phyloP scores from a whole-genome alignment of 2,888 invertebrate species.

The Helicoverpa assulta region DNA sequence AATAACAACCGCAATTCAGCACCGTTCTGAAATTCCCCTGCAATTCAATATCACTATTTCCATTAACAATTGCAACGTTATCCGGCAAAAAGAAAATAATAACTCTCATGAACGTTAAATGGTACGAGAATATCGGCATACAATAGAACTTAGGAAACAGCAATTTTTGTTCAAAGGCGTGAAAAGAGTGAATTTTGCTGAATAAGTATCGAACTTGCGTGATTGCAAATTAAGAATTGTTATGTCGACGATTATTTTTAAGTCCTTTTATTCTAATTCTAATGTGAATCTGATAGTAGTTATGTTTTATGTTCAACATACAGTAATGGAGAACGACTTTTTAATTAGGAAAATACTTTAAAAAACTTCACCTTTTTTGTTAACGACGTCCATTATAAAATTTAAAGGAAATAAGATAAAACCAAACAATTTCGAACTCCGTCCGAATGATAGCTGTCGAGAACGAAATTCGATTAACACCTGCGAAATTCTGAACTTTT shows the following conservation, averaged over 20 bases:
- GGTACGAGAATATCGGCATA: not conserved
- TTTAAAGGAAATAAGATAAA: conserved; percentile 24
- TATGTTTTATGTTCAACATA: too few species aligned
- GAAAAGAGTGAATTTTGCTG: not conserved
- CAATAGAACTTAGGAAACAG: not conserved
- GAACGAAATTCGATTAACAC: conserved; percentile 59
- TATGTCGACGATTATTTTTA: too few species aligned
- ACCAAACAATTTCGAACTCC: conserved; percentile 47
- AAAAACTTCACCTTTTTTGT: not conserved
- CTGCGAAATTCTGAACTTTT: conserved; percentile 53
- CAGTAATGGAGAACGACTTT: too few species aligned
- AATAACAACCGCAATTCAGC: conserved; percentile 1
- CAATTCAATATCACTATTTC: conserved; percentile 5
- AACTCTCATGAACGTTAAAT: conserved; percentile 1
- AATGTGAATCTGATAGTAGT: too few species aligned
- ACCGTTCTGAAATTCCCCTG: conserved; percentile 7
- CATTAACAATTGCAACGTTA: conserved; percentile 6
- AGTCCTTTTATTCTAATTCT: too few species aligned
- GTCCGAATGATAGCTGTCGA: conserved; percentile 39
- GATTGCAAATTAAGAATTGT: too few species aligned
- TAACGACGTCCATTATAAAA: conserved; percentile 9
- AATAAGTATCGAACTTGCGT: not conserved
- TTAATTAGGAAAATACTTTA: too few species aligned
- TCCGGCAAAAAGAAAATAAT: conserved; percentile 7
- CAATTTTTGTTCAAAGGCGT: not conserved